phyloP scores from a whole-genome alignment of 2,888 invertebrate genomes.

The Euproctis similis region DNA sequence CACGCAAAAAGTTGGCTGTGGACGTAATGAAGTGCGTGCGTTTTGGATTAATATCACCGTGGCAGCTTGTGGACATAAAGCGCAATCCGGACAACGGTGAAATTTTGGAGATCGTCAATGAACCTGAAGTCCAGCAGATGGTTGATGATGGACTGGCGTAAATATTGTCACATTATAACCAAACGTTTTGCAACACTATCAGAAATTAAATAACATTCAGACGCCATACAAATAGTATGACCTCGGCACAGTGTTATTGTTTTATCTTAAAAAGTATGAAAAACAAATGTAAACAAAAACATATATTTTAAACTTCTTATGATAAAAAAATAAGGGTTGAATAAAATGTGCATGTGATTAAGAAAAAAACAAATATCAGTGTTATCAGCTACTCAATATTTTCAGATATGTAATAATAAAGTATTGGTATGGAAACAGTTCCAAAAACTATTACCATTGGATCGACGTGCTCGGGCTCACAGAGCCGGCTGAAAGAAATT shows the following conservation, averaged over 20 bases:
- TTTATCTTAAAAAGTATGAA: no score
- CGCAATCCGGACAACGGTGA: slow-evolving; percentile 83
- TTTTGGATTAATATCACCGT: slow-evolving; percentile 86
- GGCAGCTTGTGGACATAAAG: slow-evolving; percentile 86
- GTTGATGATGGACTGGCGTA: slow-evolving; percentile 88
- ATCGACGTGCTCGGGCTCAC: slow-evolving; percentile 80
- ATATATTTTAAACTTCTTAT: no score
- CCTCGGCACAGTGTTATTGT: no score
- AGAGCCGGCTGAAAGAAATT: slow-evolving; percentile 84
- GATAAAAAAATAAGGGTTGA: no score
- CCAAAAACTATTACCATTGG: slow-evolving; percentile 83
- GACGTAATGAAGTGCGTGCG: slow-evolving; percentile 82
- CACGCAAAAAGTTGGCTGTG: slow-evolving; percentile 72
- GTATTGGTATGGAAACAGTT: slow-evolving; percentile 83
- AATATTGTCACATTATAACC: slow-evolving; percentile 33
- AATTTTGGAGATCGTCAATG: slow-evolving; percentile 80
- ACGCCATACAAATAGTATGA: no score
- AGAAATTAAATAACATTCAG: no score
- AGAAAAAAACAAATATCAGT: no score
- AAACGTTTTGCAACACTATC: no score
- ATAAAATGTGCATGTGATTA: no score
- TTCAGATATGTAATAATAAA: slow-evolving; percentile 84
- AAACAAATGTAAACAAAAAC: no score
- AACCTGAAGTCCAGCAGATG: slow-evolving; percentile 82
- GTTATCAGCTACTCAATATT: slow-evolving; percentile 3